phyloP scores from a whole-genome alignment of 2,113 vertebrate species.

The Amphiprion percula region DNA sequence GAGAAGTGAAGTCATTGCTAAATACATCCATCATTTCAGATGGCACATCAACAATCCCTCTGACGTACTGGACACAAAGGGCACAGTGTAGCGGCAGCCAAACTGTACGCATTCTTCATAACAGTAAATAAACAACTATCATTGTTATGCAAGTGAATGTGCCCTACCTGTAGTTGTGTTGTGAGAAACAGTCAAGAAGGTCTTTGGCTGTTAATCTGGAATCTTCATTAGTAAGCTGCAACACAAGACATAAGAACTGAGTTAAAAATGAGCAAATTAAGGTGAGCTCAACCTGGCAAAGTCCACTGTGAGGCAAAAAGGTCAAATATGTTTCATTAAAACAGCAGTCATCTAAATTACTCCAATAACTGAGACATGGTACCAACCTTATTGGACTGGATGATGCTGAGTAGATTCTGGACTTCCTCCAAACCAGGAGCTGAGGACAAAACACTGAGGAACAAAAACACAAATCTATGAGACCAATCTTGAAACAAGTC shows the following conservation, averaged over 20 bases:
- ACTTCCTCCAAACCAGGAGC: slow-evolving; percentile 86
- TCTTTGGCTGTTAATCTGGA: slow-evolving; percentile 86
- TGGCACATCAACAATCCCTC: background rate
- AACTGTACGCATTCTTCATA: no score
- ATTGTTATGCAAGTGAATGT: background rate
- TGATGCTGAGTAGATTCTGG: slow-evolving; percentile 87
- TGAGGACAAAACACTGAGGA: slow-evolving; percentile 88
- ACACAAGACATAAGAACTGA: slow-evolving; percentile 35
- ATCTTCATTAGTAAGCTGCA: slow-evolving; percentile 85
- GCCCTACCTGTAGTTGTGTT: slow-evolving; percentile 88
- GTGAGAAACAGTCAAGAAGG: slow-evolving; percentile 90
- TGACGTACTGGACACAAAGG: background rate
- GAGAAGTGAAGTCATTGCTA: background rate
- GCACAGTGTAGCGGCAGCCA: no score
- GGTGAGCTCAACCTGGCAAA: background rate
- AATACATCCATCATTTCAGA: background rate
- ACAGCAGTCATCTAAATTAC: background rate
- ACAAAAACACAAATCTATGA: slow-evolving; percentile 14
- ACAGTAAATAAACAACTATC: background rate
- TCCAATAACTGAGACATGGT: background rate
- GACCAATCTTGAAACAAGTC: no score
- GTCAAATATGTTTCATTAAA: background rate
- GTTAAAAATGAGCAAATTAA: background rate
- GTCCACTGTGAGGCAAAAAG: background rate
- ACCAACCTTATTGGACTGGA: slow-evolving; percentile 88